A percentile compares a stretch with the other conserved stretches of the same genome.
Evolutionary conservation across 2,113 vertebrate genomes (phyloP).

Genomic region (Apodemus speciosus): DNA sequence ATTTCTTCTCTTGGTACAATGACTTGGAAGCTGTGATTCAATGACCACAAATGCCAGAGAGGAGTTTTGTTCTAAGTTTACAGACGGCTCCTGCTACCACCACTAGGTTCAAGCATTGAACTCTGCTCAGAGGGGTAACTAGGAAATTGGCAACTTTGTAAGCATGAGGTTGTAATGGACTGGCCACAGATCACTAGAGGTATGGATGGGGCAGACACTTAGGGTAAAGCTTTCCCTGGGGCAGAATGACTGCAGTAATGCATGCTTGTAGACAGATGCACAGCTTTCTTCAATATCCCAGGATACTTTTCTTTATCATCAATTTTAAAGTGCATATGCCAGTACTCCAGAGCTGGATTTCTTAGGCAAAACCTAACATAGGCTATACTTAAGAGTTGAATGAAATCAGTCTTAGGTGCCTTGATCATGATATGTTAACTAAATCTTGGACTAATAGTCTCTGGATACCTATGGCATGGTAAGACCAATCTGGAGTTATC

Average conservation of each 20-base stretch:
- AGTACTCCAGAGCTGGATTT: background rate
- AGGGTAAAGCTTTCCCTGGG: background rate
- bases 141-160: background rate
- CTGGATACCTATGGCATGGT: background rate
- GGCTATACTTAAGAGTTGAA: background rate
- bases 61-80: background rate
- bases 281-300: accelerated
- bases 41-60: background rate
- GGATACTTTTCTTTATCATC: background rate
- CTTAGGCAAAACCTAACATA: background rate
- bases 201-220: background rate
- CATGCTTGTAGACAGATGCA: background rate
- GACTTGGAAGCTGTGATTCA: background rate
- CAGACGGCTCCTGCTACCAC: background rate
- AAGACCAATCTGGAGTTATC: background rate
- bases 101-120: background rate
- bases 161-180: background rate
- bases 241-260: accelerated
- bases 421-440: background rate
- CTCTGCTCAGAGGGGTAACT: background rate
- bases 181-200: background rate
- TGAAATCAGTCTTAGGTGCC: background rate
- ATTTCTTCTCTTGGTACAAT: background rate
- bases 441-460: background rate
- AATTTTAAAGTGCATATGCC: background rate